Evolutionary conservation across 2,113 vertebrate genomes (phyloP).

Genomic region (Ariopsis seemanni): DNA sequence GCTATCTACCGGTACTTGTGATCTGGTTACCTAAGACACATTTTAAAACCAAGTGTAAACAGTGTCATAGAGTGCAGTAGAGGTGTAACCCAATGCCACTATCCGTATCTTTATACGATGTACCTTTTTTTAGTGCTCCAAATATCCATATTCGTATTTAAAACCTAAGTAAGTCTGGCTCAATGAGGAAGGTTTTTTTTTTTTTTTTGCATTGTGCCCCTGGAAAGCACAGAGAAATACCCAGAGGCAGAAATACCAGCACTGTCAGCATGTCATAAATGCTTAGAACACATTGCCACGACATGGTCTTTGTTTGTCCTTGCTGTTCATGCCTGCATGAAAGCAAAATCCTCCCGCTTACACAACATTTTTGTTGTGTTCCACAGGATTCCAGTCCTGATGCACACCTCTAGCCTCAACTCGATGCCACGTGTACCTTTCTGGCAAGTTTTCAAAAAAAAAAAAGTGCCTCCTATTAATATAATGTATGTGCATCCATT

Average conservation of each 20-base stretch:
- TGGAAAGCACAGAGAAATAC: background rate
- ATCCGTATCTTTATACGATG: too few species aligned
- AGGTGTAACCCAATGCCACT: too few species aligned
- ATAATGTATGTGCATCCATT: background rate
- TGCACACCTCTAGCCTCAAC: background rate
- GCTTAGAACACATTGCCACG: background rate
- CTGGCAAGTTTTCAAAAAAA: background rate
- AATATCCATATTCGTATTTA: background rate
- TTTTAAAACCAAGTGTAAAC: too few species aligned
- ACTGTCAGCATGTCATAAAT: background rate
- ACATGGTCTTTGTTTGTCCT: conserved; percentile 1
- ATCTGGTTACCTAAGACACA: too few species aligned
- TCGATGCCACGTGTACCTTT: background rate
- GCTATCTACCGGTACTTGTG: too few species aligned
- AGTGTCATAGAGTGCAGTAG: too few species aligned
- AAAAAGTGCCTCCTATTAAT: background rate
- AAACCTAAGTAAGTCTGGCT: background rate
- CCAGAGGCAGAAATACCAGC: background rate
- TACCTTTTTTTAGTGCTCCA: background rate
- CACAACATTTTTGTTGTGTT: background rate
- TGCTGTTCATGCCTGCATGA: background rate
- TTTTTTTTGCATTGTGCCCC: background rate
- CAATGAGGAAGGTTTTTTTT: background rate
- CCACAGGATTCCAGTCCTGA: background rate
- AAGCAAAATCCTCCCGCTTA: background rate